Conservation (phyloP, 2,888 invertebrate genomes). For the Drosophila neonasuta region DNA sequence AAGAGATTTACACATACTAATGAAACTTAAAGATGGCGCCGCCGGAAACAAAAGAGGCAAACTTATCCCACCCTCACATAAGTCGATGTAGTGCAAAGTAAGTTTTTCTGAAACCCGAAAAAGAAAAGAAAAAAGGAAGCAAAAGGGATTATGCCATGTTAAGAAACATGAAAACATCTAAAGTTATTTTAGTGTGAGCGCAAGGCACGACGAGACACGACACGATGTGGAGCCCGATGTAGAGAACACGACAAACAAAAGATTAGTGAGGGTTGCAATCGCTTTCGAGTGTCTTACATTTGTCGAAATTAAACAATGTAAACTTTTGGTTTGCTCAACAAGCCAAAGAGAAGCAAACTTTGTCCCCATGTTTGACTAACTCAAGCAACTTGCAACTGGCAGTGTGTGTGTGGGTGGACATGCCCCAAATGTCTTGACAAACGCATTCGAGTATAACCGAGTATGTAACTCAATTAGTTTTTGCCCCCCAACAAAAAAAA, state of each 20-base stretch:
- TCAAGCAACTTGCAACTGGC: constrained; percentile 3
- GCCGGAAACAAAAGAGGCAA: constrained; percentile 59
- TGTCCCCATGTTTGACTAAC: constrained; percentile 52
- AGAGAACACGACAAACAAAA: constrained; percentile 62
- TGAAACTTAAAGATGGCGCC: constrained; percentile 74
- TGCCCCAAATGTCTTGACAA: constrained; percentile 15
- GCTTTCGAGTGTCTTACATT: constrained; percentile 72
- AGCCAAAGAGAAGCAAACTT: constrained; percentile 50
- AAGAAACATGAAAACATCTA: constrained; percentile 64
- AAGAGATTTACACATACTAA: constrained; percentile 64
- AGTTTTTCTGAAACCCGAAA: constrained; percentile 51
- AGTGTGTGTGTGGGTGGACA: constrained; percentile 13
- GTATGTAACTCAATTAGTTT: constrained; percentile 77
- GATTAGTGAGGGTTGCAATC: constrained; percentile 68
- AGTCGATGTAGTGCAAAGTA: constrained; percentile 61
- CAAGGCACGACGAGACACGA: constrained; percentile 12
- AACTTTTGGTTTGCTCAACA: constrained; percentile 65
- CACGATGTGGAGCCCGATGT: constrained; percentile 20
- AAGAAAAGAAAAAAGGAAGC: constrained; percentile 53
- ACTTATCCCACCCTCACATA: constrained; percentile 40
- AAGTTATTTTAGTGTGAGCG: constrained; percentile 44
- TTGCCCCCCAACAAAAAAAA: constrained; percentile 53
- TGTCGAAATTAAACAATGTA: constrained; percentile 77
- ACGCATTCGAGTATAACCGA: constrained; percentile 33
- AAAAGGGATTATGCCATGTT: constrained; percentile 74